These are phyloP conservation scores for Eupelmus urozonus DNA, from an alignment of 2,888 invertebrate species.

Conservation along the genomic window DNA sequence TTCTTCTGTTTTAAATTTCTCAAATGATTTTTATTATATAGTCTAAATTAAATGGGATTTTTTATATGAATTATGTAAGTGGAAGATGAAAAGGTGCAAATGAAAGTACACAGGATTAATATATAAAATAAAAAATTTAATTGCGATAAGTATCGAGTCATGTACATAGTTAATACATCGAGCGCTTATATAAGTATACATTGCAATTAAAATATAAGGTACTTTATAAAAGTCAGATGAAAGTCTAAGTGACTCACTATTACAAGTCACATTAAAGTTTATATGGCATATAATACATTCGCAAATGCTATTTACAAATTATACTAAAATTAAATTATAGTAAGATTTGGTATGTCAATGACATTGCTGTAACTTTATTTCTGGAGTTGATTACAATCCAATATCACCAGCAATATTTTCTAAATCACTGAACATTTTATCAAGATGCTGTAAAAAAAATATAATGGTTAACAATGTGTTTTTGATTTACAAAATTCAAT, in stretches of 20 bases:
- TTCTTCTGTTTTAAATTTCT: too few species aligned
- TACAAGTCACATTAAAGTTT: constrained; percentile 41
- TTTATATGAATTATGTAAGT: too few species aligned
- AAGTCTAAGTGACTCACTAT: constrained; percentile 44
- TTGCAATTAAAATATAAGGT: constrained; percentile 53
- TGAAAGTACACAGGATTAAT: too few species aligned
- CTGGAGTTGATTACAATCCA: constrained; percentile 62
- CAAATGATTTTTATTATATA: too few species aligned
- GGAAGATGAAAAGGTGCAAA: too few species aligned
- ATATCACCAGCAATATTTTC: constrained; percentile 72
- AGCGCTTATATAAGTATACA: constrained; percentile 42
- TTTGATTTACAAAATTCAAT: constrained; percentile 20
- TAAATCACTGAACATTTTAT: constrained; percentile 71
- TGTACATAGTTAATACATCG: constrained; percentile 41
- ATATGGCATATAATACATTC: constrained; percentile 51
- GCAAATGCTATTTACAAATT: constrained; percentile 56
- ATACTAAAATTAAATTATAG: constrained; percentile 49
- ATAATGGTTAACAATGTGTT: background rate
- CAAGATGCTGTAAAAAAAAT: constrained; percentile 69
- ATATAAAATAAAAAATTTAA: constrained; percentile 59
- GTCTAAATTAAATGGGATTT: too few species aligned
- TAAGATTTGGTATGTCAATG: constrained; percentile 52
- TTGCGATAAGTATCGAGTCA: constrained; percentile 38
- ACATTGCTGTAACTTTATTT: constrained; percentile 18
- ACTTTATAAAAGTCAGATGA: constrained; percentile 55